Base-by-base conservation (phyloP, 2,113 vertebrate species). In the Dicerorhinus sumatrensis region DNA sequence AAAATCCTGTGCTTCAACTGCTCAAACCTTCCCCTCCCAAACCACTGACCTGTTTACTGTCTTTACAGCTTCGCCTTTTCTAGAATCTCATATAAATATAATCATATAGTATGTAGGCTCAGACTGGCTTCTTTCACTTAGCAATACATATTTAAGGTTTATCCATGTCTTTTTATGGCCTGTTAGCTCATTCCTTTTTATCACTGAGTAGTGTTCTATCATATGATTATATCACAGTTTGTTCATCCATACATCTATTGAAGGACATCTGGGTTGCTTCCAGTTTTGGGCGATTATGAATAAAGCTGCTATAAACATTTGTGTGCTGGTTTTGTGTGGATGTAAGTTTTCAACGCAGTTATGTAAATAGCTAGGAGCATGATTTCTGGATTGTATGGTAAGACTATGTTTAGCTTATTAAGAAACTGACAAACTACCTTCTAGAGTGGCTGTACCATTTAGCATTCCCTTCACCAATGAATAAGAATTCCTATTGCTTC, bases 51-150 rank as follows among this genome's bases (percentile, higher is more conserved):
- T 69, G 4, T 89, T 89, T 94, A 63, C 72, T 27, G 56, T 75
- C 27, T 51, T 77, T 93, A 67, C 12, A 93, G 23, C 56, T 90
- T 80, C 80, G 87, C 42, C 46, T 87, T 87, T 96, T 62, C n/a
- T 81, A 54, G 54, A 89, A 79, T n/a, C 18, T 82, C 46, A 39
- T 27, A 77, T 48, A 81, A 88, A 88, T 39, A n/a, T 88, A 72
- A 88, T 54, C 42, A 54, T 93, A 33, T 54, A 60, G 18, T 17
- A 76, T 36, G 10, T 65, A 48, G 54, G n/a, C 31, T 77, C 54
- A 89, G 89, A 63, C 46, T 39, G 62, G 51, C 27, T 95, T 77
- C 56, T 48, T 77, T 72, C 54, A 95, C 25, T 83, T 56, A 92
- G 54, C 21, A 65, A 63, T 65, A 89, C 79, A 51, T 42, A 76